Evolutionary conservation across 2,888 invertebrate genomes (phyloP).

Genomic region (Drosophila quasianomalipes): DNA sequence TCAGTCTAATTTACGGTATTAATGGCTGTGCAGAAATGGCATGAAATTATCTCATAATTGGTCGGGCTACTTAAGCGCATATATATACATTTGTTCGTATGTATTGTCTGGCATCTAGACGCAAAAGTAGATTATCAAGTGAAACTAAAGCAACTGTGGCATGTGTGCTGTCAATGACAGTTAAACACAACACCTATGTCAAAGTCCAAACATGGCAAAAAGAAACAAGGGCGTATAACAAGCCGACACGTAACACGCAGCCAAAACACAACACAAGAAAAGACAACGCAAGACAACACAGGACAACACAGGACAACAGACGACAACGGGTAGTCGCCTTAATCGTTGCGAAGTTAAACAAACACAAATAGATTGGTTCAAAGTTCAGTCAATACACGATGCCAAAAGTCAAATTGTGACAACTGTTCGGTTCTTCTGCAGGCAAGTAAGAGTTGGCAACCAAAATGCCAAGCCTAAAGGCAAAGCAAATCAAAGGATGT

Average conservation of each 20-base stretch:
- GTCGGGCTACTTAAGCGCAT: conserved; percentile 37
- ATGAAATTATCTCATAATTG: conserved; percentile 72
- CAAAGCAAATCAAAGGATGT: not conserved
- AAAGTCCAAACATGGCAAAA: conserved; percentile 2
- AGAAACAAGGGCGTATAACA: conserved; percentile 20
- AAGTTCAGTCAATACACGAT: conserved; percentile 62
- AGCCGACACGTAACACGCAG: conserved; percentile 47
- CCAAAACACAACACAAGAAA: not conserved
- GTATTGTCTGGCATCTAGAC: not conserved
- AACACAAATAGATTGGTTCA: conserved; percentile 81
- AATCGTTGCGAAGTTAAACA: conserved; percentile 81
- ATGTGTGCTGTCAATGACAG: conserved; percentile 20
- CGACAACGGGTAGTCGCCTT: conserved; percentile 50
- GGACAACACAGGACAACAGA: conserved; percentile 23
- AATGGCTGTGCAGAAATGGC: conserved; percentile 54
- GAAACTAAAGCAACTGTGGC: not conserved
- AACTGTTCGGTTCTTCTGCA: conserved; percentile 37
- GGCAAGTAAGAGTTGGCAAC: conserved; percentile 15
- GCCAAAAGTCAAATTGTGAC: conserved; percentile 77
- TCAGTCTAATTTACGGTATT: conserved; percentile 72
- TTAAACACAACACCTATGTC: conserved; percentile 31
- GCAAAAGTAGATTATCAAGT: conserved; percentile 7
- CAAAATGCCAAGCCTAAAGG: conserved; percentile 19
- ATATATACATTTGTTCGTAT: not conserved
- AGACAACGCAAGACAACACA: conserved; percentile 14